Evolutionary conservation across 2,797 vertebrate species (phyloP), one percentile per base, ranked within the genome.

Genomic region (Tadarida brasiliensis): DNA sequence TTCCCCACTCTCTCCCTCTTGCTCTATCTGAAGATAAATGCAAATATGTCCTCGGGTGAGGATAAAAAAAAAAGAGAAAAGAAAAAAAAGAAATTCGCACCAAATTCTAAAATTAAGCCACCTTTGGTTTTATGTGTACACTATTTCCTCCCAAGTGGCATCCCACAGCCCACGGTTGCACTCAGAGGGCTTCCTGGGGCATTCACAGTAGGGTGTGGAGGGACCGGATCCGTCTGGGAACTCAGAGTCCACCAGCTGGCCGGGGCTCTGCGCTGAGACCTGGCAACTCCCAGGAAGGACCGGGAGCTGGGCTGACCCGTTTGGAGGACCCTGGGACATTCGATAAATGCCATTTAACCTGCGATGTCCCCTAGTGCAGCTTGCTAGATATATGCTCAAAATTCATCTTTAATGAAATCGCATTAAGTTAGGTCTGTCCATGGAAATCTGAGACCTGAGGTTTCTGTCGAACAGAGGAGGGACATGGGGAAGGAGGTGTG

Each of bases 131-230:
- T 35, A 14, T 54, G 1, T 11, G 24, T 63, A 59, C 87, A 44
- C 12, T 11, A 22, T 39, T 81, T 89, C n/a, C 61, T 49, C 6
- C 22, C 3, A 14, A 8, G 11, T 47, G 28, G 15, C 14, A 20
- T 70, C 39, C 19, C 16, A 15, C 28, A 85, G 44, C 16, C n/a
- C 3, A 1, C 1, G 4, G 9, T 24, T 0, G 2, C 3, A 14
- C 20, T 7, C 24, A 2, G 70, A 51, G 33, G 83, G 26, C 14
- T 51, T 56, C 35, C 49, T 22, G 24, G 24, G 49, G 47, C n/a
- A 12, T 39, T 26, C 1, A 35, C 0, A 1, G 26, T n/a, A 73
- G 24, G 54, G 19, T 47, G 3, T 16, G 3, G 0, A 6, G 49
- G 20, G 47, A 49, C 12, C 9, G 6, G 51, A 24, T 33, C 7